Base-by-base conservation (phyloP, 1,140 invertebrate species). In the Ips nitidus region DNA sequence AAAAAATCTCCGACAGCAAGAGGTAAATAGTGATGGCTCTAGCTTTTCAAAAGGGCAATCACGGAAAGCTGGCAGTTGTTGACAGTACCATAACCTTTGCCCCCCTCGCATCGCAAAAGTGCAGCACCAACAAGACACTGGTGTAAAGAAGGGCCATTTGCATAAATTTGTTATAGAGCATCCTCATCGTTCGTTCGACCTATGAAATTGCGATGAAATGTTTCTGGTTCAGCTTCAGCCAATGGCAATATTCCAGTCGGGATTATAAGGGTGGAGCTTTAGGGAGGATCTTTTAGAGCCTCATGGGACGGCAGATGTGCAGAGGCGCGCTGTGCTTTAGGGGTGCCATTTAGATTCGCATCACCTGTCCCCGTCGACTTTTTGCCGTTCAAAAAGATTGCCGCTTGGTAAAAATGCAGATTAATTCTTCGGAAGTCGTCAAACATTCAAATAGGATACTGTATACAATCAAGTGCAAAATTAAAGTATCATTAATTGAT, bases 141-240 rank as follows among this genome's bases (percentile, higher is more conserved):
- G 57, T 66, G 63, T 71, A 66, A 71, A 71, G 69, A 71, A 71
- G 69, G 69, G 69, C 69, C 69, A 71, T 71, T 71, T 71, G 69
- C 69, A 71, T 71, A 66, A 71, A 71, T 71, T 71, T 66, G 56
- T 41, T 66, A 7, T 66, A 71, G 69, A 71, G 69, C 64, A 66
- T 71, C 69, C 64, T 71, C 69, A 66, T 60, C 69, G 63, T 65
- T 70, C 43, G 50, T 6, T 64, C 60, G 60, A 70, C 59, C 61
- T 70, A 22, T 62, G 52, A 36, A 62, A 50, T 47, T 42, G 57
- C 69, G 64, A 71, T 71, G 40, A 52, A 45, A 66, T 40, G 69
- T 42, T 40, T 8, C 41, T 2, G 47, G 41, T 41, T 47, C 3
- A 36, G 39, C 42, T 7, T n/a, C 45, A 39, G n/a, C 69, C 62